Evolutionary conservation across 2,113 vertebrate species (phyloP).

Genomic region (Corvus hawaiiensis): DNA sequence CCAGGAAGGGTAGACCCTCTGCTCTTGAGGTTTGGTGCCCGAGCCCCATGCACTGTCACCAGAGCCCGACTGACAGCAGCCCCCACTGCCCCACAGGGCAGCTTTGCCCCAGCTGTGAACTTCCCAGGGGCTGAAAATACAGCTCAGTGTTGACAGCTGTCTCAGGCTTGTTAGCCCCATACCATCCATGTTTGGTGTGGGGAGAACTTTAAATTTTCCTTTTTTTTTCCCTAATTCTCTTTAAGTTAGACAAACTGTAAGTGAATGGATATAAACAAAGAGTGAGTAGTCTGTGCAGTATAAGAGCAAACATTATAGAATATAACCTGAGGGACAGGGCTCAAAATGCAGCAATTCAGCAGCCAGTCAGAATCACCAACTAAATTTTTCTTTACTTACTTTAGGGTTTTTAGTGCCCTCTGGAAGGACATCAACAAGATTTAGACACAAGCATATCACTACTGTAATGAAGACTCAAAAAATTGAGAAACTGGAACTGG

Average conservation of each 20-base stretch:
- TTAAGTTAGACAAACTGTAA: not conserved
- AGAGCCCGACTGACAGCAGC: not conserved
- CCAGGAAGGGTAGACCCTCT: not conserved
- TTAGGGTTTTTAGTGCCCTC: constrained; percentile 38
- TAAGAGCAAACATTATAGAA: not conserved
- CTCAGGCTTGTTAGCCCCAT: not conserved
- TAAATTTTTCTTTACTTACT: constrained; percentile 35
- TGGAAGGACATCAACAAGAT: constrained; percentile 53
- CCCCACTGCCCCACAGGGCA: not conserved
- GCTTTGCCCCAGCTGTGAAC: not conserved
- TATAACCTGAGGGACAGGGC: not conserved
- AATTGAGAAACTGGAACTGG: constrained; percentile 1
- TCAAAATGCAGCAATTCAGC: not conserved
- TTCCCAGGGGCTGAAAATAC: not conserved
- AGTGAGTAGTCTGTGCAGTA: not conserved
- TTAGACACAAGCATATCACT: constrained; percentile 31
- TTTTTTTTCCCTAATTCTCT: not conserved
- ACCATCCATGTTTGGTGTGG: not conserved
- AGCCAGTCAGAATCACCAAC: constrained; percentile 7
- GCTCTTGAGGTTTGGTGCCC: not conserved
- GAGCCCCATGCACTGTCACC: fast-evolving
- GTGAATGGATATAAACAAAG: not conserved
- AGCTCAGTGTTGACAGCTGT: not conserved
- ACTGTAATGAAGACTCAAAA: constrained; percentile 29
- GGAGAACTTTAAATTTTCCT: not conserved